A percentile compares a stretch with the other conserved stretches of the same genome.
These are phyloP conservation scores for Hormaphis cornu DNA, from an alignment of 1,140 invertebrate species.

Conservation along the genomic window DNA sequence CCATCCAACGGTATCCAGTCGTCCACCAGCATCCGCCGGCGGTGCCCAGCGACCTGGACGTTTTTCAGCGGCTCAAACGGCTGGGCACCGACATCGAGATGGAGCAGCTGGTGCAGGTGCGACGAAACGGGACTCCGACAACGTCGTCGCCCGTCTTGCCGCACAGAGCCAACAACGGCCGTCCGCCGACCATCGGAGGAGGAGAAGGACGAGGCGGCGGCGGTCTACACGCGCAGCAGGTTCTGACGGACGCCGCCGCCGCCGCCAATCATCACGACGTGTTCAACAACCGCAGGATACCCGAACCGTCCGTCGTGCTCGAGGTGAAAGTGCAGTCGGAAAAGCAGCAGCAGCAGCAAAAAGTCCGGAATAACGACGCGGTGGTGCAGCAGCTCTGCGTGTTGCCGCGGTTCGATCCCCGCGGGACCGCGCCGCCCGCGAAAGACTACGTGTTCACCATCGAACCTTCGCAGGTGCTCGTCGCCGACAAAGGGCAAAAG, in stretches of 20 bases:
- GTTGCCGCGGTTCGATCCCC: too few species aligned
- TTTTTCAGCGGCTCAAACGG: conserved; percentile 36
- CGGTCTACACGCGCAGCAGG: too few species aligned
- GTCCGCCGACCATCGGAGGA: too few species aligned
- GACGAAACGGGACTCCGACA: too few species aligned
- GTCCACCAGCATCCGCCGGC: conserved; percentile 20
- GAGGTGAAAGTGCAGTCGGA: not conserved
- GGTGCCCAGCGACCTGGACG: too few species aligned
- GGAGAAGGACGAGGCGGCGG: too few species aligned
- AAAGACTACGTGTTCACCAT: conserved; percentile 16
- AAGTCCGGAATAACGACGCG: not conserved
- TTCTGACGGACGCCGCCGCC: too few species aligned
- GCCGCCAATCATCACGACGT: conserved; percentile 19
- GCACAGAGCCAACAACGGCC: too few species aligned
- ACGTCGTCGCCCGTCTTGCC: too few species aligned
- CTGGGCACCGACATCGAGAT: conserved; percentile 37
- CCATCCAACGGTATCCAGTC: conserved; percentile 24
- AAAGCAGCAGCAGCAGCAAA: not conserved
- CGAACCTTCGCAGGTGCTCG: not conserved
- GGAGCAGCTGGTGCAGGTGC: conserved; percentile 27
- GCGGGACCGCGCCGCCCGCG: not conserved
- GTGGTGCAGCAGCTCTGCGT: too few species aligned
- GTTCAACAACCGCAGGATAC: conserved; percentile 28
- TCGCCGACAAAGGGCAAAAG: conserved; percentile 40
- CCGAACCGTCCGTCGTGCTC: conserved; percentile 18